A percentile compares a stretch with the other conserved stretches of the same genome.
These are phyloP conservation scores for Amblyjoppa proteus DNA, from an alignment of 2,888 invertebrate genomes.

Conservation along the genomic window DNA sequence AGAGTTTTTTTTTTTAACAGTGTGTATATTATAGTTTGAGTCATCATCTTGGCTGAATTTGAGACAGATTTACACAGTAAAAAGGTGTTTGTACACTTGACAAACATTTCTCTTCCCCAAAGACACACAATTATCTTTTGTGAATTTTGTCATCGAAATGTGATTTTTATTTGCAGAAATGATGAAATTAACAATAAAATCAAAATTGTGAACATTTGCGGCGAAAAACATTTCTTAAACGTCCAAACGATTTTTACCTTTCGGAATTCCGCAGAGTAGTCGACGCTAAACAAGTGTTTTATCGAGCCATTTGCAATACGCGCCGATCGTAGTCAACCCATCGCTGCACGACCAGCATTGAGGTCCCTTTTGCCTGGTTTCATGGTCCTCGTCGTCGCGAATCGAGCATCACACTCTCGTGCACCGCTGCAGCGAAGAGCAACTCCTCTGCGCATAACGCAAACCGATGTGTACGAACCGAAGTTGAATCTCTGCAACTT, in stretches of 20 bases:
- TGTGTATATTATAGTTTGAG: background rate
- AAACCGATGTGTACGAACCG: background rate
- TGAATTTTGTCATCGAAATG: background rate
- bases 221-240: too few species aligned
- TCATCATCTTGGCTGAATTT: background rate
- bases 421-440: background rate
- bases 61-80: too few species aligned
- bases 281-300: too few species aligned
- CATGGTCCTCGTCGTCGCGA: background rate
- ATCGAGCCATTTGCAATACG: too few species aligned
- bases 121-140: background rate
- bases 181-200: background rate
- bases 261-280: too few species aligned
- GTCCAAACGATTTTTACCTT: too few species aligned
- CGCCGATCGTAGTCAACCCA: background rate
- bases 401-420: background rate
- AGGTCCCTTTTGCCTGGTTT: background rate
- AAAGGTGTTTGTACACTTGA: too few species aligned
- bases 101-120: background rate
- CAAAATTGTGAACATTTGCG: too few species aligned
- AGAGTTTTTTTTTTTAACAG: too few species aligned
- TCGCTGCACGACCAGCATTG: background rate
- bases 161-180: background rate
- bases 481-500: slow-evolving; percentile 18
- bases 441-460: background rate